Evolutionary conservation across 1,140 invertebrate genomes (phyloP).

Genomic region (Papilio polytes): DNA sequence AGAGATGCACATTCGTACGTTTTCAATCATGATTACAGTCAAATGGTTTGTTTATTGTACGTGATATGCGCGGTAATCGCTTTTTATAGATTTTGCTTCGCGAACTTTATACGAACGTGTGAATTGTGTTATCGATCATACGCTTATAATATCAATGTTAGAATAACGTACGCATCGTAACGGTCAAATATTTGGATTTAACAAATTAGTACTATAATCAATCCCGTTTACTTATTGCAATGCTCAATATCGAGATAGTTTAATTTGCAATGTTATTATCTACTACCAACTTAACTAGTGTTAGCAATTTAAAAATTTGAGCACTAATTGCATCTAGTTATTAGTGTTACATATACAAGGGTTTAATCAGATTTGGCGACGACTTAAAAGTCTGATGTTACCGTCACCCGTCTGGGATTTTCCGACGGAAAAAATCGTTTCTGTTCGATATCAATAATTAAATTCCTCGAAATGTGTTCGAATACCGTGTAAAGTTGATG

Average conservation of each 20-base stretch:
- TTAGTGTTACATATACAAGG: no score
- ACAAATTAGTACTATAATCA: background rate
- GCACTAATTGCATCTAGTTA: no score
- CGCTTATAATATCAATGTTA: background rate
- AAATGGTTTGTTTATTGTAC: constrained; percentile 37
- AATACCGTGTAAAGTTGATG: constrained; percentile 2
- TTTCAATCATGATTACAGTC: constrained; percentile 37
- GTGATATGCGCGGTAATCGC: constrained; percentile 12
- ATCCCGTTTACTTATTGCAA: background rate
- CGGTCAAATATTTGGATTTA: background rate
- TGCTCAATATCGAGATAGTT: no score
- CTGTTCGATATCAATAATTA: background rate
- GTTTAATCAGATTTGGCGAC: no score
- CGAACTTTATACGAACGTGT: constrained; percentile 3
- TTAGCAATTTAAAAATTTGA: no score
- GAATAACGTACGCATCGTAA: background rate
- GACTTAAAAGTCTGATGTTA: background rate
- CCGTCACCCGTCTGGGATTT: background rate
- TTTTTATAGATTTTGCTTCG: constrained; percentile 10
- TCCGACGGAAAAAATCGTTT: background rate
- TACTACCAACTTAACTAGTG: no score
- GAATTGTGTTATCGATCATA: background rate
- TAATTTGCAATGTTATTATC: no score
- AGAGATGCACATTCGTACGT: constrained; percentile 36
- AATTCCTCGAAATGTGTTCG: background rate